Evolutionary conservation across 1,140 invertebrate species (phyloP).

Genomic region (Scylla paramamosain): DNA sequence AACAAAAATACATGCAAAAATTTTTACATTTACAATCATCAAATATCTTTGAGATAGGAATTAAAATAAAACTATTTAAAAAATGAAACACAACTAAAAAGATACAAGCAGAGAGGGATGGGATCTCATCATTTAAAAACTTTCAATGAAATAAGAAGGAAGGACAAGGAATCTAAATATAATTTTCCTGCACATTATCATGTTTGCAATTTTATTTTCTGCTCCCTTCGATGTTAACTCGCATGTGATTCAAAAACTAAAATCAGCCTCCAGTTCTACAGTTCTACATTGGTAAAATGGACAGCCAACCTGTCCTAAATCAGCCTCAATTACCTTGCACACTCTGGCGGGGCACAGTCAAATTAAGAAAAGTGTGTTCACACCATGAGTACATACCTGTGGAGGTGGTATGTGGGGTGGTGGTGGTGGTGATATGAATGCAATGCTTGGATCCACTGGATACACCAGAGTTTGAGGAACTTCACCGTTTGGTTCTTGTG

Average conservation of each 20-base stretch:
- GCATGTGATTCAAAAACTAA: too few relatives aligned
- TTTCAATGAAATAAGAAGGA: not conserved
- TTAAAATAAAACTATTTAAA: too few relatives aligned
- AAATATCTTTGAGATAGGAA: too few relatives aligned
- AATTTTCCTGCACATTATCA: not conserved
- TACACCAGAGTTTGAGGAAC: not conserved
- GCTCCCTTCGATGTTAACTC: too few relatives aligned
- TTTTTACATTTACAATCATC: too few relatives aligned
- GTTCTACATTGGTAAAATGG: not conserved
- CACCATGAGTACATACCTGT: constrained; percentile 12
- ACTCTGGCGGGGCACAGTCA: not conserved
- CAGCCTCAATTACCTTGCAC: not conserved
- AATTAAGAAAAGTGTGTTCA: not conserved
- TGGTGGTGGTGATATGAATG: constrained; percentile 37
- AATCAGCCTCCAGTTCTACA: too few relatives aligned
- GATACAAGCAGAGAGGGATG: too few relatives aligned
- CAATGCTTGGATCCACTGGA: constrained; percentile 19
- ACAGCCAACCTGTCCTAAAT: not conserved
- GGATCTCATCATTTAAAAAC: too few relatives aligned
- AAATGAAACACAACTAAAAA: too few relatives aligned
- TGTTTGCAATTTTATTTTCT: too few relatives aligned
- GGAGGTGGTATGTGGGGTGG: constrained; percentile 27
- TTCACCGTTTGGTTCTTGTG: constrained; percentile 33
- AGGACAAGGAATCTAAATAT: not conserved
- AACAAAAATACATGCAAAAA: too few relatives aligned